phyloP scores from a whole-genome alignment of 2,113 vertebrate genomes.

The Macroglossus sobrinus region DNA sequence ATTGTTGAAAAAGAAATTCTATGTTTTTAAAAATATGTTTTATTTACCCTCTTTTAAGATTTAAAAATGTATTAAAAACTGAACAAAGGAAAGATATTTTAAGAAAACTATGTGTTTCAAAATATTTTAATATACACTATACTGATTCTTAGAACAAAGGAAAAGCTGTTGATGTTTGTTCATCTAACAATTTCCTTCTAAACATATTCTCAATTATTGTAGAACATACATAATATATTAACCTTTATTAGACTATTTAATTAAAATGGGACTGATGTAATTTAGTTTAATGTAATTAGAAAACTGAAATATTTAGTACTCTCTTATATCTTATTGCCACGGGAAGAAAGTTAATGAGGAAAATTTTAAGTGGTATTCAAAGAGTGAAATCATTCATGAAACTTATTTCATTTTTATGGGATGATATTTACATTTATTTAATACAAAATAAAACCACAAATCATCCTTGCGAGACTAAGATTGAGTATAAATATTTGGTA shows the following conservation, averaged over 20 bases:
- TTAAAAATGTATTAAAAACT: conserved; percentile 24
- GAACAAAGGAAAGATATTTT: conserved; percentile 30
- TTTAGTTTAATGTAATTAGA: conserved; percentile 15
- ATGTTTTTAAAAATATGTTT: conserved; percentile 31
- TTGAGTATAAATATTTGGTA: neutral
- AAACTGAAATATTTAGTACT: neutral
- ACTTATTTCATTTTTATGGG: neutral
- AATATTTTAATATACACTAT: neutral
- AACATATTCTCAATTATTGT: neutral
- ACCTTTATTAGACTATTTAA: neutral
- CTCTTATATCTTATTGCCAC: neutral
- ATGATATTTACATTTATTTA: neutral
- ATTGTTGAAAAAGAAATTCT: conserved; percentile 38
- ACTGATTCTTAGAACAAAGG: conserved; percentile 1
- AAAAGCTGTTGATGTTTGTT: neutral
- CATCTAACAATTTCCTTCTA: neutral
- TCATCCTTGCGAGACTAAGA: neutral
- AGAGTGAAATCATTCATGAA: neutral
- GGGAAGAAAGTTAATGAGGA: neutral
- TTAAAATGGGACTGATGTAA: neutral
- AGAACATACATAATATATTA: neutral
- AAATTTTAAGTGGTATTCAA: neutral
- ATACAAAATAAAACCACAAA: neutral
- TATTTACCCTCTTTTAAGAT: conserved; percentile 26
- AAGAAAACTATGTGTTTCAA: neutral